Evolutionary conservation across 2,797 vertebrate genomes (phyloP).

Genomic region (Poecilia gillii): DNA sequence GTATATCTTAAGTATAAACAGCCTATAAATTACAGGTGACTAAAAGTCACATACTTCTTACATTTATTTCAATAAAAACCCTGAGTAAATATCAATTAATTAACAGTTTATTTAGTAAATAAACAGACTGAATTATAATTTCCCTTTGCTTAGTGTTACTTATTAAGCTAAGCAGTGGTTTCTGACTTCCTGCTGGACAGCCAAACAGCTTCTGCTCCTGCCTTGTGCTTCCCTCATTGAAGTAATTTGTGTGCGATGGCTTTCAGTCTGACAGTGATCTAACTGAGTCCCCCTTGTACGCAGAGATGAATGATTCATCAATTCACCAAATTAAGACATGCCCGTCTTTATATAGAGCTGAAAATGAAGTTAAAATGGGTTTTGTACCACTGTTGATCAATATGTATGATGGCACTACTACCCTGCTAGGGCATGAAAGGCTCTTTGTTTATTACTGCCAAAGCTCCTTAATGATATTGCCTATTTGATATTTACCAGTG

Average conservation of each 20-base stretch:
- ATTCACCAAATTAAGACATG: conserved; percentile 81
- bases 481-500: conserved; percentile 8
- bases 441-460: conserved; percentile 67
- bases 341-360: conserved; percentile 71
- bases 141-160: conserved; percentile 34
- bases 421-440: conserved; percentile 38
- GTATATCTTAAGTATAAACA: neutral
- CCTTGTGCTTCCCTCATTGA: conserved; percentile 46
- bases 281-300: conserved; percentile 72
- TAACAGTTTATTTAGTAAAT: conserved; percentile 64
- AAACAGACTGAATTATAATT: conserved; percentile 54
- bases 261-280: conserved; percentile 64
- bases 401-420: conserved; percentile 63
- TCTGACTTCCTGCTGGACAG: conserved; percentile 35
- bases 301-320: conserved; percentile 87
- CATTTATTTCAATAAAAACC: neutral
- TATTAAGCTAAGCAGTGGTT: conserved; percentile 35
- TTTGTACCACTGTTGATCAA: conserved; percentile 74
- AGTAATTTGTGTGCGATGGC: conserved; percentile 67
- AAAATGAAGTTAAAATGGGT: conserved; percentile 78
- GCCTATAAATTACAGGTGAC: neutral
- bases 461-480: conserved; percentile 51
- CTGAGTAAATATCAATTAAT: conserved; percentile 64
- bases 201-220: conserved; percentile 28
- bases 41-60: neutral